These are phyloP conservation scores for Leptodactylus fuscus DNA, from an alignment of 2,113 vertebrate genomes.

Conservation along the genomic window DNA sequence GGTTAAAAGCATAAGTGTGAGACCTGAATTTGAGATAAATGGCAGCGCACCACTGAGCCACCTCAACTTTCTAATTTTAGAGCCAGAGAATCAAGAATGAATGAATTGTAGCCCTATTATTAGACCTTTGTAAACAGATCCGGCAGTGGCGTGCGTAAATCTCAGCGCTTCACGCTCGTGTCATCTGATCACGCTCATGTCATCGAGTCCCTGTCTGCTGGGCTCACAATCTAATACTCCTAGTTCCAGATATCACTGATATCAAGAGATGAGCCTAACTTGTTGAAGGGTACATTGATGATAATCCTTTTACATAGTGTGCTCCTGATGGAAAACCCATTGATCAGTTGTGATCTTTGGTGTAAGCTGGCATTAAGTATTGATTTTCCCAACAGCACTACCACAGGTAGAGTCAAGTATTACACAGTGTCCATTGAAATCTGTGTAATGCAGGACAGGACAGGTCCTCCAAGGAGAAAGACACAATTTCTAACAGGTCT, in stretches of 20 bases:
- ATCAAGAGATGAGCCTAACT: neutral
- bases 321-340: too few species aligned
- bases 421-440: too few species aligned
- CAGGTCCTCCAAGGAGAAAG: too few species aligned
- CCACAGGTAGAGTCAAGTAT: too few species aligned
- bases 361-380: too few species aligned
- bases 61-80: neutral
- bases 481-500: too few species aligned
- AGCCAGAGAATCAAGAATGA: neutral
- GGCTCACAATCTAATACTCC: too few species aligned
- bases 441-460: too few species aligned
- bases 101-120: neutral
- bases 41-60: neutral
- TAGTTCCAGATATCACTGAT: neutral
- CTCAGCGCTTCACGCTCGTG: neutral
- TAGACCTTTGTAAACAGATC: neutral
- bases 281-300: too few species aligned
- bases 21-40: conserved; percentile 19
- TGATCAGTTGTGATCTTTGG: too few species aligned
- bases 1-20: conserved; percentile 25
- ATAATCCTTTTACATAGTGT: too few species aligned
- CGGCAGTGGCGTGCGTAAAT: neutral
- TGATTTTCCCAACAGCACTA: too few species aligned
- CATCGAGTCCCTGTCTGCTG: neutral
- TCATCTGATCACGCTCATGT: neutral